phyloP scores from a whole-genome alignment of 2,113 vertebrate genomes.

The Oryctolagus cuniculus region DNA sequence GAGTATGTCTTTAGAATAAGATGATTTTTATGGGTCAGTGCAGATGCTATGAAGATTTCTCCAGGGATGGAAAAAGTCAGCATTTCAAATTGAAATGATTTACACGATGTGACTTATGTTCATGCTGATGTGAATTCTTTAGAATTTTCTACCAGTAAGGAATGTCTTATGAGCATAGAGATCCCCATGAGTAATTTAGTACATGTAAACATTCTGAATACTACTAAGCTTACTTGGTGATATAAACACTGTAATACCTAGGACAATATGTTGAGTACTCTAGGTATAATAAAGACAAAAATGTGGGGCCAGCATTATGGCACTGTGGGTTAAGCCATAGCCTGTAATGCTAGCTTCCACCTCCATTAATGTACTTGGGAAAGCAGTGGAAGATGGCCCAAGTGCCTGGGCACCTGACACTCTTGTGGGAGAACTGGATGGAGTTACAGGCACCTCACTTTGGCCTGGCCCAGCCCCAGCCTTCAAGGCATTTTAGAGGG shows the following conservation, averaged over 20 bases:
- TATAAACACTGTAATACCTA: not conserved
- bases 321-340: no score
- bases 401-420: no score
- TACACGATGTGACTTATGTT: not conserved
- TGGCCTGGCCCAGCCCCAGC: no score
- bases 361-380: no score
- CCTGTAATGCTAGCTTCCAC: no score
- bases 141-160: not conserved
- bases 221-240: not conserved
- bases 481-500: no score
- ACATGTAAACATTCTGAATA: not conserved
- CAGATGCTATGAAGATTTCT: not conserved
- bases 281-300: not conserved
- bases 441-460: no score
- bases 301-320: no score
- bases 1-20: not conserved
- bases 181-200: not conserved
- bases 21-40: not conserved
- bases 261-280: not conserved
- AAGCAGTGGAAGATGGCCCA: no score
- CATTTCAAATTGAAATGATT: constrained; percentile 23
- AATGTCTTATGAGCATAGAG: not conserved
- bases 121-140: not conserved
- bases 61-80: not conserved
- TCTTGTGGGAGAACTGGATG: no score